These are phyloP conservation scores for Drosophila pectinifera DNA, from an alignment of 1,140 invertebrate species.

Conservation along the genomic window DNA sequence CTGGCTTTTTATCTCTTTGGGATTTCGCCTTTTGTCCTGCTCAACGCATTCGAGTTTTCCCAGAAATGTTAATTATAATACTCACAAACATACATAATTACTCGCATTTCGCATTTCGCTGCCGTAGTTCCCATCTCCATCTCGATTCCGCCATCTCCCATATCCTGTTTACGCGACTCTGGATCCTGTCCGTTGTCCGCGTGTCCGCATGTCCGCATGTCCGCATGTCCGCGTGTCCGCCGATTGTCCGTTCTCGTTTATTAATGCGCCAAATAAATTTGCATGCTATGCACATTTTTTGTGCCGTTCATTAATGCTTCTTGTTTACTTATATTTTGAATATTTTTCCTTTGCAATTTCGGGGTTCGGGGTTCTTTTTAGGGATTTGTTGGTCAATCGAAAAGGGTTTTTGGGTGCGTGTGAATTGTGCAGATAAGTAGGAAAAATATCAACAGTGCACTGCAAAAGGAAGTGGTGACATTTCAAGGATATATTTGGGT, in stretches of 20 bases:
- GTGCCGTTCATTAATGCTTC: slow-evolving; percentile 44
- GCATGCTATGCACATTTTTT: slow-evolving; percentile 71
- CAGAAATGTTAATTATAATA: slow-evolving; percentile 84
- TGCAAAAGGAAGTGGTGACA: not conserved
- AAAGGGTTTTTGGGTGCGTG: slow-evolving; percentile 18
- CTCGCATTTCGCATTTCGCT: slow-evolving; percentile 63
- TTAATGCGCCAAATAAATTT: slow-evolving; percentile 80
- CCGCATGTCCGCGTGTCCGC: slow-evolving; percentile 1
- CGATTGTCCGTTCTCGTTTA: slow-evolving; percentile 47
- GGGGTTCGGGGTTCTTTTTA: slow-evolving; percentile 16
- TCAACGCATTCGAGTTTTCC: slow-evolving; percentile 81
- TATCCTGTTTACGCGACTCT: slow-evolving; percentile 74
- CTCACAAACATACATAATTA: slow-evolving; percentile 79
- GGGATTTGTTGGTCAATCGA: slow-evolving; percentile 8
- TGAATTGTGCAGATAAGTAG: slow-evolving; percentile 27
- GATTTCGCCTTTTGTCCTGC: slow-evolving; percentile 77
- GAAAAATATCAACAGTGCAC: not conserved
- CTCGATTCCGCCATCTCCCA: slow-evolving; percentile 44
- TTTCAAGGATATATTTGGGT: slow-evolving; percentile 10
- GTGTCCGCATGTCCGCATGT: slow-evolving; percentile 11
- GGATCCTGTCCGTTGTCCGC: slow-evolving; percentile 31
- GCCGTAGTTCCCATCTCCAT: slow-evolving; percentile 47
- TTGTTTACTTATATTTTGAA: slow-evolving; percentile 61
- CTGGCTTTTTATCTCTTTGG: slow-evolving; percentile 42
- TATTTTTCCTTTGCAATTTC: slow-evolving; percentile 22